Conservation (phyloP, 2,797 vertebrate genomes). For the Agapornis canus region DNA sequence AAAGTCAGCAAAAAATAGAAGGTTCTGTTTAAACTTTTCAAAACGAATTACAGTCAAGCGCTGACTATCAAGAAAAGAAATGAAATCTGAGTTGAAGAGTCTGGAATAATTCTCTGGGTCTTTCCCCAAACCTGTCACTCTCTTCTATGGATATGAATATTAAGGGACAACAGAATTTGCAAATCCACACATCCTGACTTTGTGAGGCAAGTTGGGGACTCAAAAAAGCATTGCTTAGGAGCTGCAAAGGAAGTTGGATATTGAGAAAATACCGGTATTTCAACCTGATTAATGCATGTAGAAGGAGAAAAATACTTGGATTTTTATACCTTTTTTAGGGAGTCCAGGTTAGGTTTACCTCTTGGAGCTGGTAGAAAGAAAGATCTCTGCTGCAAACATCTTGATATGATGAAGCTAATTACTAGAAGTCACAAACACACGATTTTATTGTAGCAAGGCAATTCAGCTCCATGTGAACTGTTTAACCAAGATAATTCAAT, state of each 20-base stretch:
- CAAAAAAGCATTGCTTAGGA: neutral
- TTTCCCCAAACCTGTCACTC: constrained; percentile 44
- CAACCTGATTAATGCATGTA: neutral
- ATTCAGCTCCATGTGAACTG: neutral
- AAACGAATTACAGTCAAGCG: constrained; percentile 57
- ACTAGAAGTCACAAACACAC: neutral
- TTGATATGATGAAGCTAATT: neutral
- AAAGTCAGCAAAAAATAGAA: constrained; percentile 69
- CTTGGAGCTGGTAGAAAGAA: neutral
- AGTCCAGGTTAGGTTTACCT: neutral
- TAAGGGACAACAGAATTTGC: neutral
- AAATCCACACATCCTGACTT: neutral
- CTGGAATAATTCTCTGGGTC: constrained; percentile 38
- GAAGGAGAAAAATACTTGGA: neutral
- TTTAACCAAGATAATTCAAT: neutral
- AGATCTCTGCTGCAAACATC: neutral
- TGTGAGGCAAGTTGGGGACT: neutral
- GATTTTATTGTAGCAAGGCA: neutral
- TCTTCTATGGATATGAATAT: constrained; percentile 27
- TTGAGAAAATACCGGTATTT: neutral
- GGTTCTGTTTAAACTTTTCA: constrained; percentile 62
- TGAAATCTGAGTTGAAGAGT: constrained; percentile 52
- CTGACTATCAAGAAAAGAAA: constrained; percentile 55
- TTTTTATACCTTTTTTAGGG: neutral
- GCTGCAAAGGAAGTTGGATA: neutral